Evolutionary conservation across 2,113 vertebrate genomes (phyloP).

Genomic region (Hydrolagus affinis): DNA sequence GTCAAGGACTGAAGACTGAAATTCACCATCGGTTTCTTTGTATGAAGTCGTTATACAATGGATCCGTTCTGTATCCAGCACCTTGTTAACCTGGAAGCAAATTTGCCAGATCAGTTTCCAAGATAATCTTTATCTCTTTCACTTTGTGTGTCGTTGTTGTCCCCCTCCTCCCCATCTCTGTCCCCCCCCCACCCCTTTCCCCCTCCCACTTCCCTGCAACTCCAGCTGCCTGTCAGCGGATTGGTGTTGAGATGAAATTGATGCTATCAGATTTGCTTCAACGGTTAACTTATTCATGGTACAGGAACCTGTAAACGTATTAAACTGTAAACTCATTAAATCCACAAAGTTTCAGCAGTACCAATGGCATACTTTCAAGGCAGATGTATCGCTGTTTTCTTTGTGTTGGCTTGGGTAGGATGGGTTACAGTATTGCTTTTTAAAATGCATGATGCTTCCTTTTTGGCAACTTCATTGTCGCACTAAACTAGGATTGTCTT

Average conservation of each 20-base stretch:
- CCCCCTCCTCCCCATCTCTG: too few species aligned
- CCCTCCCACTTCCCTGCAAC: background rate
- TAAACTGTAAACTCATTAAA: constrained; percentile 9
- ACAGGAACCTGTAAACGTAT: background rate
- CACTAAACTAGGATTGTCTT: constrained; percentile 22
- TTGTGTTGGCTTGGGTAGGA: constrained; percentile 29
- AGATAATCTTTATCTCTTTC: background rate
- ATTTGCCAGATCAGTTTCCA: background rate
- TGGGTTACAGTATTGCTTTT: constrained; percentile 25
- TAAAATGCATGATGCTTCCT: constrained; percentile 31
- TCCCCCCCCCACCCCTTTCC: too few species aligned
- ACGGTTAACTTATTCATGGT: background rate
- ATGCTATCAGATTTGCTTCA: background rate
- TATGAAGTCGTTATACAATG: background rate
- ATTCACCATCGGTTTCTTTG: background rate
- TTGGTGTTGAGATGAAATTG: background rate
- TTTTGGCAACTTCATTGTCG: constrained; percentile 21
- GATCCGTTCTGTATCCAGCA: background rate
- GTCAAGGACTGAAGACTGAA: background rate
- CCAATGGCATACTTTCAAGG: constrained; percentile 11
- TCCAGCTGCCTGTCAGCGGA: too few species aligned
- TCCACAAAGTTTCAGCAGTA: constrained; percentile 31
- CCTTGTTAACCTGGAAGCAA: background rate
- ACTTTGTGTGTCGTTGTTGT: too few species aligned
- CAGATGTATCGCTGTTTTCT: constrained; percentile 13